These are phyloP conservation scores for Crossoptilon crossoptilon DNA, from an alignment of 2,797 vertebrate species.

Conservation along the genomic window DNA sequence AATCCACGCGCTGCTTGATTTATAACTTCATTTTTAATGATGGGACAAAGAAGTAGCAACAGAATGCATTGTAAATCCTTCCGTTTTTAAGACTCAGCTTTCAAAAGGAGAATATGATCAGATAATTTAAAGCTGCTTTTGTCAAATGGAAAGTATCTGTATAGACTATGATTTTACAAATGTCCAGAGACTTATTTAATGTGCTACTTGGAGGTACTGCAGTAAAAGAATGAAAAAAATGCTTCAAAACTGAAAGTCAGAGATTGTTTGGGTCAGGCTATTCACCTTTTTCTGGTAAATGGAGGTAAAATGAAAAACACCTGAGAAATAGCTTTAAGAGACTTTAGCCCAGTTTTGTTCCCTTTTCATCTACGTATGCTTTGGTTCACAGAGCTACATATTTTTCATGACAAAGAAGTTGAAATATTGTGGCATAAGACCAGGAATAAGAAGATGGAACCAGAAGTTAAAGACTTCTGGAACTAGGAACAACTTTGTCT, in stretches of 20 bases:
- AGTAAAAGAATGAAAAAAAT: not conserved
- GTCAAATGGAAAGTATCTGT: not conserved
- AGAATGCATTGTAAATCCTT: constrained; percentile 57
- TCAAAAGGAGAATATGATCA: constrained; percentile 8
- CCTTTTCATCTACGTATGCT: not conserved
- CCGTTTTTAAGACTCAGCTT: constrained; percentile 46
- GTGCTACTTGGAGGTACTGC: not conserved
- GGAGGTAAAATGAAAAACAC: not conserved
- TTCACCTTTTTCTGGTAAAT: not conserved
- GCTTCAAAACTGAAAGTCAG: not conserved
- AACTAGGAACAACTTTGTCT: not conserved
- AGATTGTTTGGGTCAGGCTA: not conserved
- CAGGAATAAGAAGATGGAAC: not conserved
- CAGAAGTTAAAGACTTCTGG: not conserved
- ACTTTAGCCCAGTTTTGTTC: not conserved
- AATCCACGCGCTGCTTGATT: constrained; percentile 57
- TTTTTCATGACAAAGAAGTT: not conserved
- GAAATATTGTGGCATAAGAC: too few species aligned
- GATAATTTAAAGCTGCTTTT: constrained; percentile 52
- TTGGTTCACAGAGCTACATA: not conserved
- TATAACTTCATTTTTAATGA: constrained; percentile 47
- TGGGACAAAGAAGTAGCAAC: constrained; percentile 52
- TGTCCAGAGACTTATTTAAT: not conserved
- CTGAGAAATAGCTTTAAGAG: not conserved
- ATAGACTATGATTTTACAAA: not conserved